These are phyloP conservation scores for Cephus sareptanus DNA, from an alignment of 2,888 invertebrate genomes.

Conservation along the genomic window DNA sequence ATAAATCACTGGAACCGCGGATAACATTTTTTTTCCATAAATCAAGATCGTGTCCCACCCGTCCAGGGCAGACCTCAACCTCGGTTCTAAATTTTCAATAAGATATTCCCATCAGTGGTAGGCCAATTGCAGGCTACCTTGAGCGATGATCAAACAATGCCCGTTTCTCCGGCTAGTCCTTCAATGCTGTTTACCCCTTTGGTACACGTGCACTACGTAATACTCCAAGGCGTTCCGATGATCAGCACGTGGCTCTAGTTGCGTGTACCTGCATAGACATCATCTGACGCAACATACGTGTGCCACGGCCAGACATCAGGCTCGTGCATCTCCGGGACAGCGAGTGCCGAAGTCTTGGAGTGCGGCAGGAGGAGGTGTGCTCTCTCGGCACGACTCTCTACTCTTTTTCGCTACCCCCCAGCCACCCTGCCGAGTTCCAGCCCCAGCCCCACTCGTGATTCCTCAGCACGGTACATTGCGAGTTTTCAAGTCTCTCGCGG, in stretches of 20 bases:
- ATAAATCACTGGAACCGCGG: neutral
- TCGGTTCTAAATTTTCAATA: no score
- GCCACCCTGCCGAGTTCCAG: neutral
- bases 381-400: neutral
- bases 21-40: no score
- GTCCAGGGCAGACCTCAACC: no score
- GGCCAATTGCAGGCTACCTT: neutral
- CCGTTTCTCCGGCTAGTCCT: neutral
- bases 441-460: constrained; percentile 16
- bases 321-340: constrained; percentile 42
- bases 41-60: no score
- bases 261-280: neutral
- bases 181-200: neutral
- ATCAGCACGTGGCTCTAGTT: neutral
- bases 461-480: constrained; percentile 34
- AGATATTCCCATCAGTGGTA: no score
- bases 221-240: neutral
- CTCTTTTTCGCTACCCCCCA: constrained; percentile 15
- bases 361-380: neutral
- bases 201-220: neutral
- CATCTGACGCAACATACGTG: constrained; percentile 2
- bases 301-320: constrained; percentile 47
- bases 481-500: constrained; percentile 42
- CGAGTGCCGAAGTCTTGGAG: neutral
- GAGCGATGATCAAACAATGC: constrained; percentile 20